Evolutionary conservation across 2,888 invertebrate genomes (phyloP), one percentile per base, ranked within the genome.

Genomic region (Rhingia rostrata): DNA sequence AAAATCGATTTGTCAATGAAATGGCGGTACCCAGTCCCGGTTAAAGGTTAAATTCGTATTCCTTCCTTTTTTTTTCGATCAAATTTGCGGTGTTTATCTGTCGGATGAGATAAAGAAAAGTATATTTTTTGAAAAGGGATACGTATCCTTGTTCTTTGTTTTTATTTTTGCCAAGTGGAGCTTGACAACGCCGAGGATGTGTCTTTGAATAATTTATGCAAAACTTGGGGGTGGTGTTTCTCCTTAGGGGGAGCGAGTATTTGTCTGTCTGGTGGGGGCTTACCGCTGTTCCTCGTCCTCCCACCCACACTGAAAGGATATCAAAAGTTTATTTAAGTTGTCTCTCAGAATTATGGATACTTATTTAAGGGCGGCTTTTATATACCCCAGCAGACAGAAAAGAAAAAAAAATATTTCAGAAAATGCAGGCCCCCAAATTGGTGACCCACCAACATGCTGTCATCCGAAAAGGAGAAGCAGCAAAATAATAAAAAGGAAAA

Each of bases 151-250:
- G 45, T 53, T 41, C 22, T 61, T 61, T 66, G 12, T 22, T 12
- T 4, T 54, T 49, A 12, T 72, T 22, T 41, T 49, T 51, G 14
- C 61, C 47, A 14, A n/a, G 30, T 32, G 10, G 1, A 37, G 32
- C 3, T 9, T 56, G 45, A 9, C 51, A 9, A 58, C 22, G 43
- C 32, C 33, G 37, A 56, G 41, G 66, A 47, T 63, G 61, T 78
- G 37, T 5, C 53, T 63, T n/a, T 79, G 84, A 79, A 84, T 84
- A 79, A 84, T 84, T 84, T 84, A 84, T 84, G 79, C 69, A 60
- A 58, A 66, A 49, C 45, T 56, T 45, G 22, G n/a, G 39, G 64
- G 51, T 63, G 77, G 54, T 63, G 60, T 53, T 63, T 30, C 22
- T 22, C 39, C 33, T 41, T 60, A 39, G 33, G 39, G 12, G 22